A percentile compares a stretch with the other conserved stretches of the same genome.
These are phyloP conservation scores for Nomada ruficornis DNA, from an alignment of 2,888 invertebrate genomes.

Conservation along the genomic window DNA sequence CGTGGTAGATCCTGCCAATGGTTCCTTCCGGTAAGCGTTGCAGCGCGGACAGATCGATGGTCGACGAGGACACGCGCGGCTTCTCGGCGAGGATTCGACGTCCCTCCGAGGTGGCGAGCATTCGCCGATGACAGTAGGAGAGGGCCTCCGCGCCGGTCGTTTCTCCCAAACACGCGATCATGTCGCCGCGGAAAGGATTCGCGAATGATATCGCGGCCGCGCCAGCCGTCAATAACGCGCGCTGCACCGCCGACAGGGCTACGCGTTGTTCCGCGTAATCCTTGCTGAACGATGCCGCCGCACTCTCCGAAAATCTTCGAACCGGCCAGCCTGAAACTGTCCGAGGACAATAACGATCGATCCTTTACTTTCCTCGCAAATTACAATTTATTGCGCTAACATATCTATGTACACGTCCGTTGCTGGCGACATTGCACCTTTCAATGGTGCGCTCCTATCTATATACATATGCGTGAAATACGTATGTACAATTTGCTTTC, in stretches of 20 bases:
- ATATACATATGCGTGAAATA: conserved; percentile 22
- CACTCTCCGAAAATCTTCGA: conserved; percentile 74
- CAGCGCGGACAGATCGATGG: conserved; percentile 91
- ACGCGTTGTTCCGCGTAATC: conserved; percentile 62
- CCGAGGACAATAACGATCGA: conserved; percentile 67
- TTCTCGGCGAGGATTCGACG: conserved; percentile 89
- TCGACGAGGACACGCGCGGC: conserved; percentile 94
- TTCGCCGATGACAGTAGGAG: conserved; percentile 89
- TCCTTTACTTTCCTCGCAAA: conserved; percentile 50
- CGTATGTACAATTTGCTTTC: neutral
- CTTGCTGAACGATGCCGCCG: conserved; percentile 85
- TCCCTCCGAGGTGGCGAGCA: conserved; percentile 92
- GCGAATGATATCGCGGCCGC: conserved; percentile 93
- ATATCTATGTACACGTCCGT: conserved; percentile 28
- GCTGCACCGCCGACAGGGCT: conserved; percentile 88
- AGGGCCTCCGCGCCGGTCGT: conserved; percentile 92
- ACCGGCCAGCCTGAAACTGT: conserved; percentile 71
- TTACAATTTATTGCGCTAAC: conserved; percentile 66
- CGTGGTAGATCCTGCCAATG: conserved; percentile 93
- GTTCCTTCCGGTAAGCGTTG: conserved; percentile 91
- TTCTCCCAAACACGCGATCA: conserved; percentile 98
- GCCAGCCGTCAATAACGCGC: conserved; percentile 91
- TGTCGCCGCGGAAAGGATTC: conserved; percentile 94
- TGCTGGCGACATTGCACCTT: neutral
- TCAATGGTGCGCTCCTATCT: neutral